phyloP scores from a whole-genome alignment of 2,113 vertebrate genomes.

The Neogobius melanostomus region DNA sequence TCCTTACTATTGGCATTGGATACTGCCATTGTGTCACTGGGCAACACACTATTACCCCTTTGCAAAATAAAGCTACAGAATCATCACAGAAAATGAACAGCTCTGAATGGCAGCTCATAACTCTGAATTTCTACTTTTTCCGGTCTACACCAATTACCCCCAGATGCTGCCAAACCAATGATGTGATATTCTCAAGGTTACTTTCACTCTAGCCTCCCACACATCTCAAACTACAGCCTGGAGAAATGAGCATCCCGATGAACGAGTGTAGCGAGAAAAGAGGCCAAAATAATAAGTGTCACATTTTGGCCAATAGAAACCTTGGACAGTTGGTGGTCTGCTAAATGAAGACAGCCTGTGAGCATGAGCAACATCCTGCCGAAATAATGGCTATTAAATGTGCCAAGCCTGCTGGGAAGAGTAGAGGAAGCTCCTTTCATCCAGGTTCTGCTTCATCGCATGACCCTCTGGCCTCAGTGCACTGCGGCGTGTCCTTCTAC shows the following conservation, averaged over 20 bases:
- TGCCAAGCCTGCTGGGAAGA: conserved; percentile 51
- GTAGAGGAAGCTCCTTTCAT: conserved; percentile 50
- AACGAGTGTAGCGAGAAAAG: conserved; percentile 37
- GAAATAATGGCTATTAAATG: conserved; percentile 54
- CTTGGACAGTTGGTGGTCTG: conserved; percentile 55
- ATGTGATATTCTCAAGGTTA: conserved; percentile 49
- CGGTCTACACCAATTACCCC: background rate
- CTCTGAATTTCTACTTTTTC: background rate
- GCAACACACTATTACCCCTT: background rate
- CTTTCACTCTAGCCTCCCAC: conserved; percentile 25
- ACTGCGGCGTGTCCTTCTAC: conserved; percentile 18
- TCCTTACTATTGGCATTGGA: background rate
- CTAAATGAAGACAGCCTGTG: conserved; percentile 52
- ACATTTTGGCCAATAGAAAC: conserved; percentile 56
- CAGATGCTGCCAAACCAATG: conserved; percentile 1
- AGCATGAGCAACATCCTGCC: conserved; percentile 37
- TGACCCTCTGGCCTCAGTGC: conserved; percentile 29
- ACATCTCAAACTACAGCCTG: conserved; percentile 31
- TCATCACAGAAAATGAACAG: too few species aligned
- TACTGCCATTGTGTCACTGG: background rate
- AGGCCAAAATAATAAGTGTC: conserved; percentile 32
- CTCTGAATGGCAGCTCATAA: background rate
- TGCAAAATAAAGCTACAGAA: too few species aligned
- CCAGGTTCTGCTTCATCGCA: conserved; percentile 42
- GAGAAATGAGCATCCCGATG: conserved; percentile 32